phyloP scores from a whole-genome alignment of 2,888 invertebrate genomes.

The Aplocera efformata region DNA sequence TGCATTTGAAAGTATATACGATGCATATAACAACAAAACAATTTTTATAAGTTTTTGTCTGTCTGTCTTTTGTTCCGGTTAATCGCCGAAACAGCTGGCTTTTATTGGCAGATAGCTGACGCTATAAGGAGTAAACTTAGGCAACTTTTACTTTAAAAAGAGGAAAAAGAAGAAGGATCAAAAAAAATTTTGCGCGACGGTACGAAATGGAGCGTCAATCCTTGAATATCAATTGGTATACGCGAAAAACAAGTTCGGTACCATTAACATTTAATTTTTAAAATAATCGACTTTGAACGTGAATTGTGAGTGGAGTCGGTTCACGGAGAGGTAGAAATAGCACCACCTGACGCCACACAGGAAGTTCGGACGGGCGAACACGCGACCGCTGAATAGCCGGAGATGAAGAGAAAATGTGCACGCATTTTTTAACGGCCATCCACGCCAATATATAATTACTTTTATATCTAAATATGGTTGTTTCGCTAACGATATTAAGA shows the following conservation, averaged over 20 bases:
- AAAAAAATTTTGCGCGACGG: too few species aligned
- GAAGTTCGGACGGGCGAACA: constrained; percentile 60
- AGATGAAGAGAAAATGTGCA: constrained; percentile 32
- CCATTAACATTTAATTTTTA: constrained; percentile 39
- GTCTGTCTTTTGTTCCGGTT: too few species aligned
- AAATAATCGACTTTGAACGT: constrained; percentile 71
- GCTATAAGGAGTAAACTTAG: too few species aligned
- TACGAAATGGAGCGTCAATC: constrained; percentile 27
- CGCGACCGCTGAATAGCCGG: constrained; percentile 37
- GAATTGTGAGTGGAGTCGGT: constrained; percentile 54
- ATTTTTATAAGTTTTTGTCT: too few species aligned
- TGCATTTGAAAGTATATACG: too few species aligned
- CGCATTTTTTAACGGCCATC: constrained; percentile 27
- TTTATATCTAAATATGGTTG: background rate
- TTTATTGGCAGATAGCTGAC: too few species aligned
- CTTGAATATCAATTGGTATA: constrained; percentile 37
- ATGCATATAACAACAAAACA: too few species aligned
- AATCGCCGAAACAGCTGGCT: too few species aligned
- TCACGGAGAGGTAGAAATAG: constrained; percentile 70
- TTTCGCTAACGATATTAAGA: background rate
- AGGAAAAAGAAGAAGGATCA: too few species aligned
- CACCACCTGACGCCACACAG: constrained; percentile 65
- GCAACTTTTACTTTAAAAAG: too few species aligned
- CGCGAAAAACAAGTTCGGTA: constrained; percentile 34
- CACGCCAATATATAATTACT: constrained; percentile 4